Conservation (phyloP, 2,888 invertebrate species). For the Timema cristinae region DNA sequence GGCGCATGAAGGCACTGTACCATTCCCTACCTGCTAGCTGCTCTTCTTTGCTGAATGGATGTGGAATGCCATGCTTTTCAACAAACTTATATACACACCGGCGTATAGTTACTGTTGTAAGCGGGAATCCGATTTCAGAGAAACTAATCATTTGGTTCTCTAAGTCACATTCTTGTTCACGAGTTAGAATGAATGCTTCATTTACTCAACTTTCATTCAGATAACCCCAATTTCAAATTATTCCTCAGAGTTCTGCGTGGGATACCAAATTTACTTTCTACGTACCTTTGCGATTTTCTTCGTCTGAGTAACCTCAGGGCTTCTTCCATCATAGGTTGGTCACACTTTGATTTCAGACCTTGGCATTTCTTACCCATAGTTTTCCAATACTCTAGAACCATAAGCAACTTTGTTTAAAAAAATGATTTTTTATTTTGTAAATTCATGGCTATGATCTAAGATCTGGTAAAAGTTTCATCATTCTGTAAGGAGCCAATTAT, state of each 20-base stretch:
- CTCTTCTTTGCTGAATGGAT: neutral
- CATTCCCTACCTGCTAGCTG: conserved; percentile 3
- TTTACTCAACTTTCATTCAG: conserved; percentile 3
- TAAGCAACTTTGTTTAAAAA: no score
- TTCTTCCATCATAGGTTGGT: neutral
- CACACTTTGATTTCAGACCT: neutral
- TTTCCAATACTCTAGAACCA: no score
- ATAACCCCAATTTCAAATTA: neutral
- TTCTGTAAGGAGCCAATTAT: no score
- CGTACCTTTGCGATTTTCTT: neutral
- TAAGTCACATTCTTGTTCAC: conserved; percentile 5
- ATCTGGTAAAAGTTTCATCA: no score
- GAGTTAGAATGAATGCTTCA: conserved; percentile 8
- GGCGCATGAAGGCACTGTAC: neutral
- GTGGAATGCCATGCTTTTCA: neutral
- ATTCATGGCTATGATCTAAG: no score
- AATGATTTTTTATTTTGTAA: neutral
- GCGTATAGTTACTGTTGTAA: neutral
- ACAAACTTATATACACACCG: neutral
- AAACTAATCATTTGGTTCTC: neutral
- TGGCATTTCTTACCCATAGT: neutral
- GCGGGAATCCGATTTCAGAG: neutral
- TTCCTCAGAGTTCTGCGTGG: neutral
- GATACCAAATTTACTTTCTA: neutral
- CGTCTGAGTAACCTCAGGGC: neutral